phyloP scores from a whole-genome alignment of 2,888 invertebrate genomes.

The Eristalis tenax region DNA sequence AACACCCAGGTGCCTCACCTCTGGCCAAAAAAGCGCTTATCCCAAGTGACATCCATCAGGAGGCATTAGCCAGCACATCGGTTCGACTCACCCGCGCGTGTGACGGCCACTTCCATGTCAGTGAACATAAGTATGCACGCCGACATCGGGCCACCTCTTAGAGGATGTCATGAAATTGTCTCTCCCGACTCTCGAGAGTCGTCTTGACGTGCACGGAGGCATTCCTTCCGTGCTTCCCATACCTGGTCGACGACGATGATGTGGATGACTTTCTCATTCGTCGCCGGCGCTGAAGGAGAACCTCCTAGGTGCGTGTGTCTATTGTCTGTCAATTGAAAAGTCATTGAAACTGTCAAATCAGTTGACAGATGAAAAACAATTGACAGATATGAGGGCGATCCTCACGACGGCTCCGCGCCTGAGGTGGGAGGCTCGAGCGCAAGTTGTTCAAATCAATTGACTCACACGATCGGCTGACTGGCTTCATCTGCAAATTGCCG shows the following conservation, averaged over 20 bases:
- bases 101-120: constrained; percentile 17
- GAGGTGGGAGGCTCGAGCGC: constrained; percentile 29
- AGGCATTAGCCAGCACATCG: constrained; percentile 4
- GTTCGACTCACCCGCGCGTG: constrained; percentile 12
- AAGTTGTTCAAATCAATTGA: constrained; percentile 38
- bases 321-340: constrained; percentile 37
- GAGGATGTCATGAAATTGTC: not conserved
- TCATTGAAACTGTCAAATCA: constrained; percentile 51
- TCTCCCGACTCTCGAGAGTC: not conserved
- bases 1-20: constrained; percentile 11
- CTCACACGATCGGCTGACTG: constrained; percentile 18
- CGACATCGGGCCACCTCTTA: not conserved
- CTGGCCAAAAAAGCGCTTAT: not conserved
- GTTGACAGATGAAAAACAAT: constrained; percentile 17
- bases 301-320: constrained; percentile 11
- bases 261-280: constrained; percentile 31
- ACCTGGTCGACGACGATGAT: not conserved
- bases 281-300: not conserved
- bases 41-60: constrained; percentile 5
- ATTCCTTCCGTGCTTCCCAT: not conserved
- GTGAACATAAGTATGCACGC: constrained; percentile 39
- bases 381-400: constrained; percentile 30
- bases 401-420: not conserved
- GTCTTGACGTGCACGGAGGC: not conserved
- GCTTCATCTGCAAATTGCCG: constrained; percentile 36